These are phyloP conservation scores for Drosophila malerkotliana DNA, from an alignment of 1,140 invertebrate genomes.

Conservation along the genomic window DNA sequence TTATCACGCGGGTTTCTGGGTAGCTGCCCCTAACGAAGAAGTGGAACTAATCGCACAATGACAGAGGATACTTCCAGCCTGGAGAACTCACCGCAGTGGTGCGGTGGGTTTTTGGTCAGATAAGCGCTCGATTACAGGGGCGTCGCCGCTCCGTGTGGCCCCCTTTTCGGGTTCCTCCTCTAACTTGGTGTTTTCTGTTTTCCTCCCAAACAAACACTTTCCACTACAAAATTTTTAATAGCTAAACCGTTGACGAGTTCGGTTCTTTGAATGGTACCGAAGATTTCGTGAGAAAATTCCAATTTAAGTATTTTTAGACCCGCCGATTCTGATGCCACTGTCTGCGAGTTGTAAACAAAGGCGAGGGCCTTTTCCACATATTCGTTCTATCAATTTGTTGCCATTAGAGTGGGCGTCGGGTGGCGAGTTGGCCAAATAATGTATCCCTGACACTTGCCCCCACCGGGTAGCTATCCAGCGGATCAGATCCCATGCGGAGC, in stretches of 20 bases:
- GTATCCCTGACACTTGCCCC: constrained; percentile 28
- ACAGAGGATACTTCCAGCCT: constrained; percentile 11
- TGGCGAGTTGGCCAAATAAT: constrained; percentile 32
- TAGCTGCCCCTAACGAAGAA: constrained; percentile 19
- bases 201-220: constrained; percentile 36
- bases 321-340: constrained; percentile 15
- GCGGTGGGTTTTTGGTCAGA: constrained; percentile 19
- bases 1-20: constrained; percentile 23
- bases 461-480: constrained; percentile 7
- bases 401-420: constrained; percentile 27
- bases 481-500: constrained; percentile 31
- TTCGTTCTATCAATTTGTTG: constrained; percentile 28
- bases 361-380: constrained; percentile 15
- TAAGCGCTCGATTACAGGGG: constrained; percentile 22
- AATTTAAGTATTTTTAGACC: constrained; percentile 39
- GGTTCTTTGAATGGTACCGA: not conserved
- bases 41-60: constrained; percentile 22
- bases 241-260: constrained; percentile 29
- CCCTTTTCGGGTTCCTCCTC: not conserved
- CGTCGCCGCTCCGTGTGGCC: not conserved
- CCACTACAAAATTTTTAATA: constrained; percentile 22
- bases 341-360: constrained; percentile 42
- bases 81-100: constrained; percentile 20
- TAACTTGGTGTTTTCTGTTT: constrained; percentile 10
- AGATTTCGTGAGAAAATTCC: constrained; percentile 44